Evolutionary conservation across 2,797 vertebrate genomes (phyloP), one percentile per base, ranked within the genome.

Genomic region (Brotula barbata): DNA sequence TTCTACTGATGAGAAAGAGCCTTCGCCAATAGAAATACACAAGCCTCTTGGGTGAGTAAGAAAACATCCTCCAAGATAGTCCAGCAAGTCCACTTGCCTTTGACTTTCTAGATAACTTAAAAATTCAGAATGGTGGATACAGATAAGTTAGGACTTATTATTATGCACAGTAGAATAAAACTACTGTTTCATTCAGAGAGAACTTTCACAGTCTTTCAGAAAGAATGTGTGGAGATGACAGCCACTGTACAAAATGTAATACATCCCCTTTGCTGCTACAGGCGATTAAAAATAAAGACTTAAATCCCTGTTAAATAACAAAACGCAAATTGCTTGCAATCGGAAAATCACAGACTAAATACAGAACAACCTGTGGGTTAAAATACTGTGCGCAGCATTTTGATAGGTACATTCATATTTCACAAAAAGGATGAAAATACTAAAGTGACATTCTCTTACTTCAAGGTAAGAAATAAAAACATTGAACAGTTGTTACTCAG

Each of bases 381-480:
- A 62, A 80, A 87, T 71, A 81, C 71, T 82, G 73, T 81, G 72
- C 85, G 82, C 84, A 87, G 86, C 85, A 88, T 85, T 72, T 73
- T 75, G 44, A 84, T 70, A 79, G 72, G 73, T 81, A 89, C 86
- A 90, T 90, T 90, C 86, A 87, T 85, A 74, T 85, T 79, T 78
- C 65, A 86, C 77, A 81, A 69, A 80, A 80, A 85, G 81, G 80
- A 81, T 75, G 71, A 73, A 76, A 88, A 87, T 77, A 88, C 83
- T 87, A 85, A 87, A 88, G 82, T 87, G 87, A 89, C 83, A 85
- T 84, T 87, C 78, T 86, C 82, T 87, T 82, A 85, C 82, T 37
- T 61, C 17, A 16, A 57, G 54, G 82, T 73, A 84, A 86, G 82
- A 82, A 75, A 79, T 69, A 68, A 84, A 73, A 71, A 63, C 58